Base-by-base conservation (phyloP, 2,113 vertebrate species). In the Xiphophorus hellerii region DNA sequence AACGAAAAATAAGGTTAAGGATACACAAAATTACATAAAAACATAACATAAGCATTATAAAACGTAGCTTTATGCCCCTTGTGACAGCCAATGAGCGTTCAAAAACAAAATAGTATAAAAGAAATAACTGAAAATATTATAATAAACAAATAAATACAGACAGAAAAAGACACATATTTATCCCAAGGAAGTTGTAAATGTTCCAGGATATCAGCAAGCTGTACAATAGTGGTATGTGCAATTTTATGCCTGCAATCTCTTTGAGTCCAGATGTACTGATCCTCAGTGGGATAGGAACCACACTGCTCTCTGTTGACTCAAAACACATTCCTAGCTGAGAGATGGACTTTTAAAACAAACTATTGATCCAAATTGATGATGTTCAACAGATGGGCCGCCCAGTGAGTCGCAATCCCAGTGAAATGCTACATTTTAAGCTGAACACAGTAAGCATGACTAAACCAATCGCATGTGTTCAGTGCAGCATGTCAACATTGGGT, bases 321-420 rank as follows among this genome's bases (percentile, higher is more conserved):
- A n/a, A 48, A 31, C 58, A 63, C 31, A 71, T 37, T 14, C 25
- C 35, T 37, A 37, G 51, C 67, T 37, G 48, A 5, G 20, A 11
- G 62, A 11, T 14, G 31, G 12, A 74, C 29, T 69, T 5, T 6
- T 31, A 2, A 58, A 66, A 60, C 12, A 35, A 62, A 71, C 39
- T 10, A 37, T 62, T 15, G 29, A 11, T 6, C 48, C 62, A 61
- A 81, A 69, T 9, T 51, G 12, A 72, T 48, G 17, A 31, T 0
- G 76, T 51, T 89, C 84, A 89, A 83, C 85, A 91, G 72, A 88
- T 89, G 79, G 66, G 42, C 54, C 44, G 62, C 44, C 35, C 30
- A 64, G 6, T 28, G 37, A 82, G 62, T 39, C 22, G 42, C 61
- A 31, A 42, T 61, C 72, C 74, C 44, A 86, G 74, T 66, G 65